phyloP scores from a whole-genome alignment of 2,888 invertebrate genomes.

The Leptinotarsa peninsularis region DNA sequence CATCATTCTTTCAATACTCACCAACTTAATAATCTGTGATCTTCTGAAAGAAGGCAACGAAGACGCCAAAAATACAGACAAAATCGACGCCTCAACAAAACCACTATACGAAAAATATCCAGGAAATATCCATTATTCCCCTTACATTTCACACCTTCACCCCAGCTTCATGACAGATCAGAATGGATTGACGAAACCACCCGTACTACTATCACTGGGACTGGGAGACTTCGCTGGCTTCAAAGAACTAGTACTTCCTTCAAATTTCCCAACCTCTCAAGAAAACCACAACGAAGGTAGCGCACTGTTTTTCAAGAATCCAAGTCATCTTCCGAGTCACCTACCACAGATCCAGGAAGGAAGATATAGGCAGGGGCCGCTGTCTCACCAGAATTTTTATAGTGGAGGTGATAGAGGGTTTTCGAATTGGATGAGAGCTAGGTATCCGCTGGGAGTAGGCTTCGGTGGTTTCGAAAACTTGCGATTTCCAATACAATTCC shows the following conservation, averaged over 20 bases:
- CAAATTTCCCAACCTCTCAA: neutral
- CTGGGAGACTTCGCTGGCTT: neutral
- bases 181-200: neutral
- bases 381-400: neutral
- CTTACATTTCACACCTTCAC: neutral
- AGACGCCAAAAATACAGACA: neutral
- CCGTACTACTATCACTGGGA: conserved; percentile 8
- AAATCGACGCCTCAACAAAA: neutral
- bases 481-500: neutral
- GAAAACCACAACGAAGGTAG: neutral
- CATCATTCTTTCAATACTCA: conserved; percentile 10
- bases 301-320: neutral
- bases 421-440: neutral
- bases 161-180: neutral
- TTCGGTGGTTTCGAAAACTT: neutral
- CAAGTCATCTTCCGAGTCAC: neutral
- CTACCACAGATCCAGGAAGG: neutral
- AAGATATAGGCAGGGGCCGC: neutral
- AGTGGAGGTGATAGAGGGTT: neutral
- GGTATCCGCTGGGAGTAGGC: neutral
- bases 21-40: neutral
- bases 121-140: neutral
- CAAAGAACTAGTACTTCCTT: neutral
- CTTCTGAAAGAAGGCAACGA: conserved; percentile 6
- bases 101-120: conserved; percentile 1